phyloP scores from a whole-genome alignment of 2,888 invertebrate species.

The Drosophila subsilvestris region DNA sequence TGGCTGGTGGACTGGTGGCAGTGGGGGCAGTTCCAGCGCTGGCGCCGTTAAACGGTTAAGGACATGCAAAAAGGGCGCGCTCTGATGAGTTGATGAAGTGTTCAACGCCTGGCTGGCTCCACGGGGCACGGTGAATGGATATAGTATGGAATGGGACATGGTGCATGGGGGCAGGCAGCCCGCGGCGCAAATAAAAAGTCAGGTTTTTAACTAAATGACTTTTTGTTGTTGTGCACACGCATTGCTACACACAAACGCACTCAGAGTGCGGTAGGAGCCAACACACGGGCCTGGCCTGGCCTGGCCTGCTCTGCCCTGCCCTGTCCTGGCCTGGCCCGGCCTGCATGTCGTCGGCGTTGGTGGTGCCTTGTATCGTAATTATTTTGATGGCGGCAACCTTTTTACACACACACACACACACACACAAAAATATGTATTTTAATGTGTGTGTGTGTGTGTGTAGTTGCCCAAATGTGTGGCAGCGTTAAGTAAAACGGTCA shows the following conservation, averaged over 20 bases:
- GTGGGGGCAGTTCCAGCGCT: slow-evolving; percentile 51
- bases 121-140: slow-evolving; percentile 29
- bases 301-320: too few species aligned
- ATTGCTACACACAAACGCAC: slow-evolving; percentile 80
- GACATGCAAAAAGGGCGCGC: slow-evolving; percentile 78
- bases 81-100: slow-evolving; percentile 80
- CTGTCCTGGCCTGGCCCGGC: slow-evolving; percentile 19
- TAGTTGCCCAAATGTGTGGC: slow-evolving; percentile 43
- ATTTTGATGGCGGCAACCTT: slow-evolving; percentile 80
- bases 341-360: slow-evolving; percentile 58
- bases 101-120: slow-evolving; percentile 75
- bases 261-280: slow-evolving; percentile 58
- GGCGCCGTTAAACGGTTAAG: slow-evolving; percentile 75
- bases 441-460: not conserved
- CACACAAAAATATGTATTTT: slow-evolving; percentile 10
- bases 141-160: not conserved
- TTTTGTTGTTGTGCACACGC: slow-evolving; percentile 81
- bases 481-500: slow-evolving; percentile 69
- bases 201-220: slow-evolving; percentile 81
- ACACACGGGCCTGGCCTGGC: not conserved
- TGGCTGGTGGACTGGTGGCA: slow-evolving; percentile 6
- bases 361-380: slow-evolving; percentile 73
- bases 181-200: slow-evolving; percentile 80
- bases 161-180: slow-evolving; percentile 48
- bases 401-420: slow-evolving; percentile 50